Base-by-base conservation (phyloP, 2,113 vertebrate species). In the Leptobrachium leishanense region DNA sequence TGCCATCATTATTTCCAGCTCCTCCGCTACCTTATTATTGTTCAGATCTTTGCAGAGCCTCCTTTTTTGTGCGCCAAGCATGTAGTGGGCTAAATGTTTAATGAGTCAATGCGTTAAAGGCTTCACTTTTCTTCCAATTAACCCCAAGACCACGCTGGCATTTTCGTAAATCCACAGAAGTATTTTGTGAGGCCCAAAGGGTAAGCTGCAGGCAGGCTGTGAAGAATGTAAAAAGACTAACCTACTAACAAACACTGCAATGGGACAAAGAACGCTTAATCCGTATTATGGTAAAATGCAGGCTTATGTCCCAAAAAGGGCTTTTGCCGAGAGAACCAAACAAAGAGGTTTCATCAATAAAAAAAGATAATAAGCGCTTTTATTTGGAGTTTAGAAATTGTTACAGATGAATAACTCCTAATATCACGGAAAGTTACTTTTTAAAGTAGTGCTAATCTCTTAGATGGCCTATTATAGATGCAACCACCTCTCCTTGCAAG, bases 261-360 rank as follows among this genome's bases (percentile, higher is more conserved):
- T 87, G 69, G 91, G 88, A 94, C 93, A 95, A 93, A 95, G 91
- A 89, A 90, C 91, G 88, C 93, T 95, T 97, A 97, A 98, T 98
- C 96, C 95, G 92, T 94, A 97, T 96, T 97, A 97, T 95, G 92
- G 93, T 95, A 94, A 95, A 95, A 95, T 94, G 95, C 92, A 94
- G 93, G 92, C 94, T 97, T 95, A 96, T 94, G 95, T 93, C 93
- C 92, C 92, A 91, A 90, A 94, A 93, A 93, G 94, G 92, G 90
- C 91, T 95, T 31, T 92, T 95, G 93, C 94, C 88, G 93, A 93
- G 90, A 86, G 86, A 86, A 91, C 90, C 90, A 92, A 91, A 92
- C 92, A 94, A 94, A 92, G 90, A 89, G 90, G 90, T 91, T 92
- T 88, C 86, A 15, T 88, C 90, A 92, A 92, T 93, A 93, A 93